Conservation (phyloP, 2,113 vertebrate genomes). For the Strix uralensis region DNA sequence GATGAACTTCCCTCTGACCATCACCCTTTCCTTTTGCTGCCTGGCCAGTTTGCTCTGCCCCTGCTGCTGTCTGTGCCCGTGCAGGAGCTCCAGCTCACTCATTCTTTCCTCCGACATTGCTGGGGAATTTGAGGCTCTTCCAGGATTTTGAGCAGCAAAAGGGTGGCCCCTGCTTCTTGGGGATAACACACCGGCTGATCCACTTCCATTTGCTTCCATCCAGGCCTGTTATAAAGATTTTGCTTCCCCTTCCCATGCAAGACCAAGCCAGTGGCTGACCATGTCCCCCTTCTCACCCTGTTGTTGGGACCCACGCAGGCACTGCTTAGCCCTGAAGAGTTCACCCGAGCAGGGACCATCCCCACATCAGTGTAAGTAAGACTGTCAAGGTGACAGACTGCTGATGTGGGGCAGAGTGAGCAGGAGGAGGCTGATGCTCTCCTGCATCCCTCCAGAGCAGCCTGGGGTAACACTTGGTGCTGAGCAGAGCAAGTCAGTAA, state of each 20-base stretch:
- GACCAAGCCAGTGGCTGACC: neutral
- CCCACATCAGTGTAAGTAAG: fast-evolving
- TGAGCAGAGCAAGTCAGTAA: neutral
- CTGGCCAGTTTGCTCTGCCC: neutral
- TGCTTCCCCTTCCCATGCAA: neutral
- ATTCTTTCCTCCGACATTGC: neutral
- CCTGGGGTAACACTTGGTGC: neutral
- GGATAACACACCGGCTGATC: neutral
- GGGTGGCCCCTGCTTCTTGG: neutral
- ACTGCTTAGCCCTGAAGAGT: neutral
- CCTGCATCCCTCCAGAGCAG: neutral
- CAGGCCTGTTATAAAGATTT: neutral
- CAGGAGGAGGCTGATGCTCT: neutral
- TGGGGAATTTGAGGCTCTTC: neutral
- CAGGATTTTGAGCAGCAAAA: neutral
- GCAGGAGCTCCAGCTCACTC: neutral
- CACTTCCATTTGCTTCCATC: neutral
- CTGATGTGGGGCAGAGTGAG: neutral
- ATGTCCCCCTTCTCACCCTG: neutral
- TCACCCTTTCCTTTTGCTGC: neutral
- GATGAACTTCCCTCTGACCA: neutral
- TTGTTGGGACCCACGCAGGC: neutral
- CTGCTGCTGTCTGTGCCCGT: neutral
- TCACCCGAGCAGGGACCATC: neutral
- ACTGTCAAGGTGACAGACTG: neutral